phyloP scores from a whole-genome alignment of 2,888 invertebrate genomes.

The Busseola fusca region DNA sequence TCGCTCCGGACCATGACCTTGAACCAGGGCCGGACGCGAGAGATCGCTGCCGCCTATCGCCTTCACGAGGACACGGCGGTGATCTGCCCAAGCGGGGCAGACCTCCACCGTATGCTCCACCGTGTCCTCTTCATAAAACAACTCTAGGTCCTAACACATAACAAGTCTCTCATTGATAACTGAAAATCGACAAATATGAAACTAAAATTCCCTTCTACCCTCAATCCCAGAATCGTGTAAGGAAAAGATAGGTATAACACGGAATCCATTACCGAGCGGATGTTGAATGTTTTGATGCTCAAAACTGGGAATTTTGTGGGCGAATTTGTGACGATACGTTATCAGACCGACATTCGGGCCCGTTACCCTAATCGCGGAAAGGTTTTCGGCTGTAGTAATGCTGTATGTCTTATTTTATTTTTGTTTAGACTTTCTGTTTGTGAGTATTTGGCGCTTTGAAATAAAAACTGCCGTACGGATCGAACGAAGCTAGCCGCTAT shows the following conservation, averaged over 20 bases:
- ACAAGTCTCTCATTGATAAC: background rate
- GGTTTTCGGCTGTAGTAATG: constrained; percentile 36
- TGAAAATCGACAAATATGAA: constrained; percentile 23
- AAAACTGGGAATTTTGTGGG: constrained; percentile 50
- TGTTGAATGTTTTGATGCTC: constrained; percentile 55
- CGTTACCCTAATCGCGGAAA: constrained; percentile 59
- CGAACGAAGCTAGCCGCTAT: background rate
- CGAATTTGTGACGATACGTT: constrained; percentile 60
- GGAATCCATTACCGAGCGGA: constrained; percentile 61
- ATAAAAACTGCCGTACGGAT: background rate
- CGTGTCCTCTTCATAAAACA: too few species aligned
- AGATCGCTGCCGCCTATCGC: too few species aligned
- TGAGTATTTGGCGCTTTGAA: background rate
- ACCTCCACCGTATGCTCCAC: too few species aligned
- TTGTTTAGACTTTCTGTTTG: background rate
- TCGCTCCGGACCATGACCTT: too few species aligned
- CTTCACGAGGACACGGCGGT: too few species aligned
- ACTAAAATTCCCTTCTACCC: constrained; percentile 1
- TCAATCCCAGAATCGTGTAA: constrained; percentile 19
- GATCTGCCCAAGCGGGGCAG: too few species aligned
- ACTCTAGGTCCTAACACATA: background rate
- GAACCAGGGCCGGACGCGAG: too few species aligned
- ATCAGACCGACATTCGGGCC: constrained; percentile 56
- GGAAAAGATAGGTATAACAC: constrained; percentile 49
- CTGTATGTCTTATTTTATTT: constrained; percentile 12